These are phyloP conservation scores for Tetrao urogallus DNA, from an alignment of 2,113 vertebrate genomes.

Conservation along the genomic window DNA sequence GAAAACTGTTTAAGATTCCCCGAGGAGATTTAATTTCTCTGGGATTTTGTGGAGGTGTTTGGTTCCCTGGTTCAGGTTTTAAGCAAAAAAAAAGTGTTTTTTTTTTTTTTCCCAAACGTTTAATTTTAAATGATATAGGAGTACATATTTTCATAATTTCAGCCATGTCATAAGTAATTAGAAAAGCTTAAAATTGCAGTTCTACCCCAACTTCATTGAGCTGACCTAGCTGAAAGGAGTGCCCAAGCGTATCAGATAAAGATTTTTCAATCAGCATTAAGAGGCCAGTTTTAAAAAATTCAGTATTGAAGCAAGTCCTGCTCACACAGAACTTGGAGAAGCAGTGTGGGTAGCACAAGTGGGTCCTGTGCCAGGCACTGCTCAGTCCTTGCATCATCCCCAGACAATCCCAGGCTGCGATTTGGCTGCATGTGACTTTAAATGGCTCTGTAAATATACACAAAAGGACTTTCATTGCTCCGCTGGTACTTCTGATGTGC, in stretches of 20 bases:
- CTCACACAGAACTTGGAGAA: neutral
- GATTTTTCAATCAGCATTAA: neutral
- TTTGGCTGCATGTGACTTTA: slow-evolving; percentile 16
- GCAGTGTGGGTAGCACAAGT: neutral
- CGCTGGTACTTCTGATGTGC: neutral
- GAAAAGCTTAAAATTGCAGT: neutral
- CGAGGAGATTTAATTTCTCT: neutral
- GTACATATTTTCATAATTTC: neutral
- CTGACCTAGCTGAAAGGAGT: neutral
- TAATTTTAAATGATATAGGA: neutral
- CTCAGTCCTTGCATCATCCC: neutral
- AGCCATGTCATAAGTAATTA: fast-evolving
- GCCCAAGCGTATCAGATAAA: neutral
- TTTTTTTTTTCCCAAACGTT: neutral
- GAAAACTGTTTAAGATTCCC: neutral
- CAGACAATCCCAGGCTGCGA: neutral
- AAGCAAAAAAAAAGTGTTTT: fast-evolving
- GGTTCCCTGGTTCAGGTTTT: neutral
- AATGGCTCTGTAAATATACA: slow-evolving; percentile 30
- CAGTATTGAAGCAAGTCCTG: neutral
- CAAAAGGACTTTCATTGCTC: neutral
- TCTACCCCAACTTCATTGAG: neutral
- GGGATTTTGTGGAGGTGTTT: neutral
- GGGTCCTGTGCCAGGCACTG: neutral
- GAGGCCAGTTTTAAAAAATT: neutral